phyloP scores from a whole-genome alignment of 1,140 invertebrate genomes.

The Dolichoris vasculosae region DNA sequence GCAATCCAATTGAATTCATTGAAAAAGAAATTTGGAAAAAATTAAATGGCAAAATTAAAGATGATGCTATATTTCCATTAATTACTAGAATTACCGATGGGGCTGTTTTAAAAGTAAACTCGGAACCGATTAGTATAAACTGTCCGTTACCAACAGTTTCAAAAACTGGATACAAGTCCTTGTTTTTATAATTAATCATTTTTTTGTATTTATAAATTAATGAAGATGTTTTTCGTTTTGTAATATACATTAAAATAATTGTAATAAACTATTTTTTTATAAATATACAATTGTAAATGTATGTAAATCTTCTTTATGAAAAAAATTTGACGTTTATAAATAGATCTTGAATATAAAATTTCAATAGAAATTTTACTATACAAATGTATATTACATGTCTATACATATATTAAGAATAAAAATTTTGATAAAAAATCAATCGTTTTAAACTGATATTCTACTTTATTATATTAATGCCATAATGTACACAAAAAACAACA shows the following conservation, averaged over 20 bases:
- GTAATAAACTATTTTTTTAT: constrained; percentile 2
- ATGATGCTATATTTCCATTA: constrained; percentile 62
- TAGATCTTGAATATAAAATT: background rate
- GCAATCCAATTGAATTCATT: constrained; percentile 56
- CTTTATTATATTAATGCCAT: constrained; percentile 39
- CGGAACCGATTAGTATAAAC: constrained; percentile 58
- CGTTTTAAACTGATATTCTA: constrained; percentile 14
- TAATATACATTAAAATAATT: background rate
- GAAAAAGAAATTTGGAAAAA: constrained; percentile 59
- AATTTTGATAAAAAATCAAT: constrained; percentile 14
- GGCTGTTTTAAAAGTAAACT: constrained; percentile 57
- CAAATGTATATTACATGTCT: background rate
- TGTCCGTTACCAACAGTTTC: constrained; percentile 35
- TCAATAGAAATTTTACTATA: background rate
- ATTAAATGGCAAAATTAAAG: constrained; percentile 60
- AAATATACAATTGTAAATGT: background rate
- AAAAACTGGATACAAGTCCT: background rate
- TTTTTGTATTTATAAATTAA: background rate
- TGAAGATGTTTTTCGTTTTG: background rate
- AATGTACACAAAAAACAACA: constrained; percentile 29
- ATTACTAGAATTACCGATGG: constrained; percentile 68
- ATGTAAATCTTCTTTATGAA: background rate
- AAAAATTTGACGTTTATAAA: background rate
- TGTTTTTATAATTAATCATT: background rate
- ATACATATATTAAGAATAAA: background rate